Conservation (phyloP, 1,140 invertebrate species). For the Mycetomoellerius zeteki region DNA sequence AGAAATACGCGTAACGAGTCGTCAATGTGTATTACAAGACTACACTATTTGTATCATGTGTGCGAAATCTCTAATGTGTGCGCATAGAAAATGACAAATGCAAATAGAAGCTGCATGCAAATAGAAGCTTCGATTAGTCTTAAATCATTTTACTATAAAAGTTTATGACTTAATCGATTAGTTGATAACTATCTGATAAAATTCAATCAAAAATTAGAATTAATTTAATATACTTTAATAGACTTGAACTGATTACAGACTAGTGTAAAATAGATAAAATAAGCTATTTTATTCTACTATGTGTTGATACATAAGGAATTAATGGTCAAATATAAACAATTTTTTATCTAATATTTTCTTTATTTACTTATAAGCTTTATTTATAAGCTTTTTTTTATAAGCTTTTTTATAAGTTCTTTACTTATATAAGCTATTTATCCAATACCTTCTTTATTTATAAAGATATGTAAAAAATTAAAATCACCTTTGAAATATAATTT, state of each 20-base stretch:
- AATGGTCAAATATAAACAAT: not conserved
- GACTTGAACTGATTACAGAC: not conserved
- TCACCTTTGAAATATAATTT: not conserved
- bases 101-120: constrained; percentile 34
- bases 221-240: not conserved
- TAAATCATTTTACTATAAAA: not conserved
- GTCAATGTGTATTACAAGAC: not conserved
- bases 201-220: not conserved
- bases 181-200: not conserved
- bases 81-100: not conserved
- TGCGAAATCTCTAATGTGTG: not conserved
- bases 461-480: not conserved
- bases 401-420: not conserved
- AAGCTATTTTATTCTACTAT: not conserved
- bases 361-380: no score
- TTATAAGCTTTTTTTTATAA: not conserved
- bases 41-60: not conserved
- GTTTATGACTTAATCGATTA: not conserved
- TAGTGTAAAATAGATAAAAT: no score
- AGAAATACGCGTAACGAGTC: constrained; percentile 40
- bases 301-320: not conserved
- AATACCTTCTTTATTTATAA: not conserved
- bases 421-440: not conserved
- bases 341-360: no score
- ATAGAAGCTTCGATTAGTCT: not conserved